phyloP scores from a whole-genome alignment of 2,888 invertebrate genomes.

The Cheilosia variabilis region DNA sequence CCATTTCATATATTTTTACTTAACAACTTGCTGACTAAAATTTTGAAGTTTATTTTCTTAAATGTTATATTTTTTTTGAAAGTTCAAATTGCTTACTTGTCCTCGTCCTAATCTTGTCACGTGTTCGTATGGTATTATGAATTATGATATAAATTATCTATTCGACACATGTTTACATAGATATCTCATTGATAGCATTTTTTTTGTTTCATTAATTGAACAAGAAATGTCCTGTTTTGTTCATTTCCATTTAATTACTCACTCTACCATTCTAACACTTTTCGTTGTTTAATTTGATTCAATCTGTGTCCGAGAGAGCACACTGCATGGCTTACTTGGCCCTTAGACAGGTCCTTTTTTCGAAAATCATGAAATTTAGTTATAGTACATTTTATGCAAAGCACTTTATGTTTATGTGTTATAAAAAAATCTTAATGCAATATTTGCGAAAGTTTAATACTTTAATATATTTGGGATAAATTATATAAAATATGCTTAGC shows the following conservation, averaged over 20 bases:
- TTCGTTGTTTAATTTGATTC: conserved; percentile 30
- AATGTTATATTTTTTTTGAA: conserved; percentile 54
- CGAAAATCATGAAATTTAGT: conserved; percentile 1
- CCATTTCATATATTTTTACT: conserved; percentile 42
- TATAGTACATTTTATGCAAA: background rate
- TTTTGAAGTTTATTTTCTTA: conserved; percentile 14
- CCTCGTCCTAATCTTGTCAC: conserved; percentile 66
- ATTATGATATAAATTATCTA: background rate
- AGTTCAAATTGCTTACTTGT: conserved; percentile 70
- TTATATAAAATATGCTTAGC: background rate
- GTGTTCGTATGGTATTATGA: conserved; percentile 49
- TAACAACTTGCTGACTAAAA: conserved; percentile 38
- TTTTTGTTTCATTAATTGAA: conserved; percentile 8
- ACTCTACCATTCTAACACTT: conserved; percentile 24
- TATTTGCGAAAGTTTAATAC: background rate
- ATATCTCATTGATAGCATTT: background rate
- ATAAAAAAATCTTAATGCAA: background rate
- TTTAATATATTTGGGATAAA: background rate
- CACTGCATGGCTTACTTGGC: conserved; percentile 83
- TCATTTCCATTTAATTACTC: conserved; percentile 39
- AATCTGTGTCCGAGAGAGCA: conserved; percentile 82
- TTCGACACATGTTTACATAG: conserved; percentile 22
- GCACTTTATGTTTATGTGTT: conserved; percentile 29
- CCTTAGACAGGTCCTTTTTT: conserved; percentile 48
- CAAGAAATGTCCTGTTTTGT: conserved; percentile 8